A percentile compares a stretch with the other conserved stretches of the same genome.
phyloP scores from a whole-genome alignment of 1,140 invertebrate species.

The Steinernema khuongi region DNA sequence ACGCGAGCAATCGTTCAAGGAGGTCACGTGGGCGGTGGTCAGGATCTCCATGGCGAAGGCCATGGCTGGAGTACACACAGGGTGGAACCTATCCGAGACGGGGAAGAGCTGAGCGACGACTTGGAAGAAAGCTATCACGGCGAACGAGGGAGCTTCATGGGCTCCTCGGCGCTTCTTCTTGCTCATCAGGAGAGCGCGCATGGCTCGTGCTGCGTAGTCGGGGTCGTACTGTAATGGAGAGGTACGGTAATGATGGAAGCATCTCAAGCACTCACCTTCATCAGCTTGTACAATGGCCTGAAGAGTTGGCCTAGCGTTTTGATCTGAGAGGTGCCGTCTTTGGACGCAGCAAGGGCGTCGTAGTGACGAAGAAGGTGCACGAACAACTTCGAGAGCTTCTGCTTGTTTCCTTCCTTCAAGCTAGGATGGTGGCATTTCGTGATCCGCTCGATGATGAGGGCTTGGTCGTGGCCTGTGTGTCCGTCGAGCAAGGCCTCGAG shows the following conservation, averaged over 20 bases:
- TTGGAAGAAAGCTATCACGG: slow-evolving; percentile 17
- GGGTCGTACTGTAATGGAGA: not conserved
- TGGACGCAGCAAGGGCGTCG: slow-evolving; percentile 23
- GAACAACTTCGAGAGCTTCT: slow-evolving; percentile 32
- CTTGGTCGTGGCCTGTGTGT: not conserved
- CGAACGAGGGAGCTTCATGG: slow-evolving; percentile 1
- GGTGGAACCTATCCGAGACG: slow-evolving; percentile 34
- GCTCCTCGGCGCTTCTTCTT: not conserved
- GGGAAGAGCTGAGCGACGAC: slow-evolving; percentile 34
- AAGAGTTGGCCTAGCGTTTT: slow-evolving; percentile 24
- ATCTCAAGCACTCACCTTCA: slow-evolving; percentile 26
- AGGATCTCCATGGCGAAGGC: slow-evolving; percentile 28
- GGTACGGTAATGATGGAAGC: not conserved
- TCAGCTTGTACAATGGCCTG: slow-evolving; percentile 23
- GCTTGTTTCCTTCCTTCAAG: slow-evolving; percentile 42
- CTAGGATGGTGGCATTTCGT: slow-evolving; percentile 41
- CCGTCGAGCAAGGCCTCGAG: slow-evolving; percentile 25
- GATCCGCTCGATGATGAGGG: slow-evolving; percentile 21
- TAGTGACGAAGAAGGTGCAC: slow-evolving; percentile 28
- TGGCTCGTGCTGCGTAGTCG: not conserved
- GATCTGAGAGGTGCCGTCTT: slow-evolving; percentile 5
- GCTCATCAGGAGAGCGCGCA: not conserved
- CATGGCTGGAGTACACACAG: slow-evolving; percentile 30
- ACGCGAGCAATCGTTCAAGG: slow-evolving; percentile 14
- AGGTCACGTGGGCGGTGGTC: slow-evolving; percentile 4